Evolutionary conservation across 1,140 invertebrate genomes (phyloP).

Genomic region (Drosophila bocqueti): DNA sequence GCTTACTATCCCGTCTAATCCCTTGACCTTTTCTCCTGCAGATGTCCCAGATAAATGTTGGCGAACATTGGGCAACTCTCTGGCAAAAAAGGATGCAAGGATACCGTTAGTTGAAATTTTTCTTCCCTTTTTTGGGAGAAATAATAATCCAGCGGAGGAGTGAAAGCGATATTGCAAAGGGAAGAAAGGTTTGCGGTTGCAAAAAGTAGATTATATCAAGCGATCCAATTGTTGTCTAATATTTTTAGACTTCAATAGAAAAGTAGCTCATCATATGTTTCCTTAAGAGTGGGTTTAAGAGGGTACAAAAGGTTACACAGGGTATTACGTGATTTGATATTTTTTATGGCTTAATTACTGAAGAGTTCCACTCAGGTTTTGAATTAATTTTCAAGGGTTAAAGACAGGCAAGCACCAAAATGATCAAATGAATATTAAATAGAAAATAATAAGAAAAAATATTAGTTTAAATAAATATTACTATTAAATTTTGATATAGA

Average conservation of each 20-base stretch:
- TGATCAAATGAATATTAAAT: too few relatives aligned
- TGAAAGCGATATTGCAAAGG: slow-evolving; percentile 19
- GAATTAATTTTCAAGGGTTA: background rate
- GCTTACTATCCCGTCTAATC: slow-evolving; percentile 50
- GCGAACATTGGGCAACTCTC: slow-evolving; percentile 53
- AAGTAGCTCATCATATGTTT: slow-evolving; percentile 34
- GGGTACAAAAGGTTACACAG: slow-evolving; percentile 13
- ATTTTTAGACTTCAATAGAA: slow-evolving; percentile 26
- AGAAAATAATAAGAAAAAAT: too few relatives aligned
- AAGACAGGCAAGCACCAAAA: too few relatives aligned
- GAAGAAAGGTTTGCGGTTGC: slow-evolving; percentile 29
- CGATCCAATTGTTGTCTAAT: slow-evolving; percentile 54
- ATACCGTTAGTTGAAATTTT: slow-evolving; percentile 35
- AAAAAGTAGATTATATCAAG: slow-evolving; percentile 45
- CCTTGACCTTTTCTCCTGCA: slow-evolving; percentile 67
- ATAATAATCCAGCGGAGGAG: slow-evolving; percentile 2
- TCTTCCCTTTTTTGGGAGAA: background rate
- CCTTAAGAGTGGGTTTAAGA: slow-evolving; percentile 23
- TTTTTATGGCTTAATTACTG: background rate
- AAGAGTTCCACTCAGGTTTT: slow-evolving; percentile 1
- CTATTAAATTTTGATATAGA: too few relatives aligned
- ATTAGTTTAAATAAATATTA: too few relatives aligned
- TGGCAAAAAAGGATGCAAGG: background rate
- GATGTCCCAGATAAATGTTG: slow-evolving; percentile 63
- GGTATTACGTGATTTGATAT: background rate